A percentile compares a stretch with the other conserved stretches of the same genome.
These are phyloP conservation scores for Trinorchestia longiramus DNA, from an alignment of 1,140 invertebrate species.

Conservation along the genomic window DNA sequence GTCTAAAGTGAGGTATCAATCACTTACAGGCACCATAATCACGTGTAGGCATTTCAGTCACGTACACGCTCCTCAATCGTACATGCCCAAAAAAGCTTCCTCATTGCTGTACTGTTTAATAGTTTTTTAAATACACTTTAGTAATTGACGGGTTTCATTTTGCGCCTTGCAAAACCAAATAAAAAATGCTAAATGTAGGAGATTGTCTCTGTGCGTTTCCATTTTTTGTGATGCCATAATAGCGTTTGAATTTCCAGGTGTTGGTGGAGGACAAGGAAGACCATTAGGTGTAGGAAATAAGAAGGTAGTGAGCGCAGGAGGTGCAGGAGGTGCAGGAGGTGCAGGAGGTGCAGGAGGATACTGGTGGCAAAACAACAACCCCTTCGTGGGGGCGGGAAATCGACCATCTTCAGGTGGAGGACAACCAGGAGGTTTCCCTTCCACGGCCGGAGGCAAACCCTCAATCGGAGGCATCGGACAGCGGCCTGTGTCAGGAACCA, in stretches of 20 bases:
- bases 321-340: neutral
- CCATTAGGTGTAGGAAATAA: neutral
- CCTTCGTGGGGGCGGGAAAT: constrained; percentile 27
- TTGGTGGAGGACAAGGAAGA: neutral
- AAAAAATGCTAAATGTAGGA: neutral
- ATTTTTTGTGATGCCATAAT: neutral
- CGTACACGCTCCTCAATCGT: too few relatives aligned
- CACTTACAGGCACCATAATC: too few relatives aligned
- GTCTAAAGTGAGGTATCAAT: too few relatives aligned
- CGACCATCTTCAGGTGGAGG: neutral
- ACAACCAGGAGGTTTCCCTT: neutral
- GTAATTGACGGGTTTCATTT: too few relatives aligned
- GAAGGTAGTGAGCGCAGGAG: constrained; percentile 8
- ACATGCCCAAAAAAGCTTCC: too few relatives aligned
- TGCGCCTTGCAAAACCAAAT: too few relatives aligned
- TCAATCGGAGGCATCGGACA: neutral
- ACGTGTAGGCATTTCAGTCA: too few relatives aligned
- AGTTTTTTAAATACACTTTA: too few relatives aligned
- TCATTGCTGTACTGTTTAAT: too few relatives aligned
- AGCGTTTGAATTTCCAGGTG: neutral
- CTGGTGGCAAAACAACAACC: constrained; percentile 38
- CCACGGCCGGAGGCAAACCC: neutral
- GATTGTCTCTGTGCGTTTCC: neutral
- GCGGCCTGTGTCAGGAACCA: neutral
- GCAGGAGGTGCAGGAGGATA: constrained; percentile 1